Base-by-base conservation (phyloP, 2,797 vertebrate species). In the Euthynnus affinis region DNA sequence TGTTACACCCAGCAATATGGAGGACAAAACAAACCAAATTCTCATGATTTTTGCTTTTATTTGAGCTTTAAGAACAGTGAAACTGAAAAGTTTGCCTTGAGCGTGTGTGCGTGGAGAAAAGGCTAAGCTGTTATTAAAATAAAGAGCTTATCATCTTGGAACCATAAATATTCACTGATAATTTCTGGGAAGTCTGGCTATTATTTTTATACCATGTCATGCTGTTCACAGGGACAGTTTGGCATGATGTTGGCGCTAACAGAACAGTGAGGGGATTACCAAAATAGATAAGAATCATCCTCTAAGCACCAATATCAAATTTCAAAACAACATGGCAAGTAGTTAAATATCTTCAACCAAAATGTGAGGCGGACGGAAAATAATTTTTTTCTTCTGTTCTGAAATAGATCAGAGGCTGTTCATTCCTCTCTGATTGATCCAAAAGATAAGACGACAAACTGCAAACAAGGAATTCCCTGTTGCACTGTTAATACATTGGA, bases 381-480 rank as follows among this genome's bases (percentile, higher is more conserved):
- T 20, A 1, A 60, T 58, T 48, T 65, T 13, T 14, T 48, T 65
- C 13, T 14, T 68, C 20, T 17, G 60, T 27, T 64, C 49, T 34
- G 23, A 60, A 78, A 27, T 12, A n/a, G 37, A 74, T 20, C 51
- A 58, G 25, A 67, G n/a, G 40, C 12, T 2, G 0, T 18, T 60
- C 32, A 48, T 73, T 60, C 22, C 20, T 72, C 46, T 44, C 48
- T 6, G 32, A 70, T 49, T 55, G 48, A 71, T 66, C 10, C 6
- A 55, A 20, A 44, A 15, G 27, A 62, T 32, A 49, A 64, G 25
- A 34, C 34, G 34, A 37, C 37, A 37, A 32, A 51, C 46, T 23
- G 6, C 25, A 12, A 86, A 88, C 79, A 58, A 83, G 13, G 6
- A 20, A 1, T 9, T 62, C 67, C 42, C n/a, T 84, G 81, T 81